A percentile compares a stretch with the other conserved stretches of the same genome.
These are phyloP conservation scores for Meles meles DNA, from an alignment of 2,113 vertebrate genomes.

Conservation along the genomic window DNA sequence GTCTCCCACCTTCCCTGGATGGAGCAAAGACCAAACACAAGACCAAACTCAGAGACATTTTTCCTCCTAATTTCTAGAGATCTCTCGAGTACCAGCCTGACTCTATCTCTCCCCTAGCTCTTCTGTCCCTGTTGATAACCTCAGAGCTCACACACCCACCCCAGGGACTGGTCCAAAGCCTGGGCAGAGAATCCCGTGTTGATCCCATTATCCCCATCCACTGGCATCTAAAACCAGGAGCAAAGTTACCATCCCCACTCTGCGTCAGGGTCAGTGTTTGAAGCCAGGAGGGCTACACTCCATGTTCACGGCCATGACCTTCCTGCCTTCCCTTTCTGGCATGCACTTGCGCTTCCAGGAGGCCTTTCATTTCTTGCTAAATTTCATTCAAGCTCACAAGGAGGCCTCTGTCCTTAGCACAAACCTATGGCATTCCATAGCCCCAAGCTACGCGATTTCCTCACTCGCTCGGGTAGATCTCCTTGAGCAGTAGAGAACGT, in stretches of 20 bases:
- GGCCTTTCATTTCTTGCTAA: neutral
- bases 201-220: neutral
- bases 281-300: fast-evolving
- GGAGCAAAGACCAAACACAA: neutral
- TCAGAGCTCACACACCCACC: neutral
- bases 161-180: neutral
- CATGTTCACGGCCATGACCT: too few species aligned
- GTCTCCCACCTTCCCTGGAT: neutral
- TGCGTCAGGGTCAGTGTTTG: neutral
- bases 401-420: neutral
- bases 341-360: neutral
- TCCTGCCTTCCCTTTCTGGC: neutral
- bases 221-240: neutral
- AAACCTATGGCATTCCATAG: neutral
- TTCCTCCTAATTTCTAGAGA: neutral
- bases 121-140: neutral
- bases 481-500: neutral
- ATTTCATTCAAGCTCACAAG: neutral
- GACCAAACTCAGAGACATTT: neutral
- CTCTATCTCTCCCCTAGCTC: neutral
- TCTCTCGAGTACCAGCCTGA: neutral
- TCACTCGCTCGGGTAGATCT: neutral
- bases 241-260: neutral
- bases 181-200: neutral
- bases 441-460: neutral